Base-by-base conservation (phyloP, 2,113 vertebrate species). In the Cercocebus atys region DNA sequence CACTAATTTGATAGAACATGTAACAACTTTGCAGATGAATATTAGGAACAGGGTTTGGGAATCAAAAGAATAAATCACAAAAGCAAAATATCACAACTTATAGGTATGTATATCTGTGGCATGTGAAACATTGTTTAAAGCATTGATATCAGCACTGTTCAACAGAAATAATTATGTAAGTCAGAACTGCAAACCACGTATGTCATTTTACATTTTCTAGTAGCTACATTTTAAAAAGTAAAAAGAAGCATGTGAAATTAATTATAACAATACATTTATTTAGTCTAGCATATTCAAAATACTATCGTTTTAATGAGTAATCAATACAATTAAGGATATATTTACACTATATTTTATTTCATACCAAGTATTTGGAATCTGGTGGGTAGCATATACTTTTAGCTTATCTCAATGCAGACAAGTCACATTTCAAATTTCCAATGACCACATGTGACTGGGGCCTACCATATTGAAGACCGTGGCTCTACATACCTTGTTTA, bases 391-490 rank as follows among this genome's bases (percentile, higher is more conserved):
- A 73, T 47, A 66, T 6, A n/a, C 66, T 45, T 68, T n/a, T 1
- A 32, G 8, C 18, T 73, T 0, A 30, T 80, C 40, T 75, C 43
- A 92, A 8, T 61, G 75, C 61, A 88, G 59, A 57, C 0, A 40
- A 82, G 23, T 9, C 25, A 66, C 8, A 32, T 79, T 90, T 64
- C 30, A 72, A 64, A 27, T 43, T 43, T 35, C 70, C 59, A 72
- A 1, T 57, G 20, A 55, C 18, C 50, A 6, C n/a, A 52, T 0
- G 3, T 47, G 11, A 14, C 17, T 91, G 14, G 2, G 25, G 18
- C 3, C 16, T 9, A 11, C 40, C 3, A 8, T 78, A 13, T 5
- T 8, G 13, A 25, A 76, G 2, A 78, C 1, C 18, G 0, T 32
- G 30, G 18, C 12, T 43, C 5, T 14, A 25, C 2, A 64, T 18